These are phyloP conservation scores for Holothuria leucospilota DNA, from an alignment of 53 echinoderm and acorn worm species.

Conservation along the genomic window DNA sequence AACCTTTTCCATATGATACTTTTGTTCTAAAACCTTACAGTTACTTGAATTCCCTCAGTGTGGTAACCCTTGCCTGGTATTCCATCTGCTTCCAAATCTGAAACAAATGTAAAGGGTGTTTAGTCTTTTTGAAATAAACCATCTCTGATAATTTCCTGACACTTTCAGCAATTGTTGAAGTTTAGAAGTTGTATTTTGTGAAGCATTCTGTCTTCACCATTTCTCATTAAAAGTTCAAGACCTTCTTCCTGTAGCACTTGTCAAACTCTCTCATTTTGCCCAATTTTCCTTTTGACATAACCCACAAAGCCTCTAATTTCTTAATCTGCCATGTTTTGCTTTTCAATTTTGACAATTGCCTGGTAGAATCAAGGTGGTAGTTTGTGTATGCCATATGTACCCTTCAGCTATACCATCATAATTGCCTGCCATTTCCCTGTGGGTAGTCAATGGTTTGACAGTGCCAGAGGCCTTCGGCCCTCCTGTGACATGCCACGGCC, in stretches of 20 bases:
- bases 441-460: constrained; percentile 29
- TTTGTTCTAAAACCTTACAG: no score
- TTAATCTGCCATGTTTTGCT: constrained; percentile 37
- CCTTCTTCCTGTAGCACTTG: background rate
- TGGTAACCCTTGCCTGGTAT: no score
- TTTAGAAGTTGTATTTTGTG: no score
- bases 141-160: no score
- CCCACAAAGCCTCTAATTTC: constrained; percentile 35
- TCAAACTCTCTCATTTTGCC: constrained; percentile 27
- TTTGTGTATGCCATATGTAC: background rate
- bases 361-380: background rate
- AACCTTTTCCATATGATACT: no score
- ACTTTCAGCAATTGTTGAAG: no score
- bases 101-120: no score
- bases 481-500: constrained; percentile 23
- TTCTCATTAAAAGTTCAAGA: no score
- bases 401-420: constrained; percentile 29
- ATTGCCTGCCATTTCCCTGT: constrained; percentile 38
- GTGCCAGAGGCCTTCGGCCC: constrained; percentile 30
- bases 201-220: no score
- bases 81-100: no score
- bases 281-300: constrained; percentile 39
- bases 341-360: constrained; percentile 39
- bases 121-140: no score
- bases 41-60: no score